Percentiles rank a stretch among this genome's conserved stretches.
Conservation (phyloP, 1,140 invertebrate genomes). For the Aphaenogaster floridana region DNA sequence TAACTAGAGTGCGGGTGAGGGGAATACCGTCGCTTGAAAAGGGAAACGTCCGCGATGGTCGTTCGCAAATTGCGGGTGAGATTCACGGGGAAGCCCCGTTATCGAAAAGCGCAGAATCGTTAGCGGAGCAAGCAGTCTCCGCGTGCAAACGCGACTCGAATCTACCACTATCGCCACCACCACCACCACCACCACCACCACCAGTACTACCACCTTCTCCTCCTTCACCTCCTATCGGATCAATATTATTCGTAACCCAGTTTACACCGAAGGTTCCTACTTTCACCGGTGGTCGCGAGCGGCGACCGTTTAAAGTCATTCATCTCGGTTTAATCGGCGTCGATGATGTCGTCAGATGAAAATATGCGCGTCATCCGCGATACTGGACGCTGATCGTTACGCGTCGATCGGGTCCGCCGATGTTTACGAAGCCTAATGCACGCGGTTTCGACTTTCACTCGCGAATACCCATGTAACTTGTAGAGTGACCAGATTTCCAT, state of each 20-base stretch:
- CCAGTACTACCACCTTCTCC: not conserved
- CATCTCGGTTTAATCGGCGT: conserved; percentile 58
- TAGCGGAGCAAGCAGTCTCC: not conserved
- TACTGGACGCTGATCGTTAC: conserved; percentile 61
- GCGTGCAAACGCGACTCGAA: conserved; percentile 13
- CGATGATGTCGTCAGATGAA: conserved; percentile 27
- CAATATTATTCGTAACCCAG: conserved; percentile 71
- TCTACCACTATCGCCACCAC: conserved; percentile 11
- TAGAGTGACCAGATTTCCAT: not conserved
- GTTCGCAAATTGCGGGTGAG: not conserved
- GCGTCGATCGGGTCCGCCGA: conserved; percentile 14
- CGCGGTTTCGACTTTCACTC: conserved; percentile 73
- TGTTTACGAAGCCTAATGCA: conserved; percentile 44
- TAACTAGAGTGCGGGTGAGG: not conserved
- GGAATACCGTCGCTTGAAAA: not conserved
- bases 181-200: not conserved
- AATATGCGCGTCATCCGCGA: conserved; percentile 65
- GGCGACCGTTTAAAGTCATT: conserved; percentile 64
- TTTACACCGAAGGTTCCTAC: conserved; percentile 71
- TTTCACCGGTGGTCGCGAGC: conserved; percentile 68
- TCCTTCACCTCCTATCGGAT: conserved; percentile 16
- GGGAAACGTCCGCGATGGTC: not conserved
- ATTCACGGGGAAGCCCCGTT: not conserved
- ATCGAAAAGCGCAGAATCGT: not conserved
- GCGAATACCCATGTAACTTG: not conserved